Evolutionary conservation across 2,888 invertebrate genomes (phyloP), one percentile per base, ranked within the genome.

Genomic region (Eupithecia insigniata): DNA sequence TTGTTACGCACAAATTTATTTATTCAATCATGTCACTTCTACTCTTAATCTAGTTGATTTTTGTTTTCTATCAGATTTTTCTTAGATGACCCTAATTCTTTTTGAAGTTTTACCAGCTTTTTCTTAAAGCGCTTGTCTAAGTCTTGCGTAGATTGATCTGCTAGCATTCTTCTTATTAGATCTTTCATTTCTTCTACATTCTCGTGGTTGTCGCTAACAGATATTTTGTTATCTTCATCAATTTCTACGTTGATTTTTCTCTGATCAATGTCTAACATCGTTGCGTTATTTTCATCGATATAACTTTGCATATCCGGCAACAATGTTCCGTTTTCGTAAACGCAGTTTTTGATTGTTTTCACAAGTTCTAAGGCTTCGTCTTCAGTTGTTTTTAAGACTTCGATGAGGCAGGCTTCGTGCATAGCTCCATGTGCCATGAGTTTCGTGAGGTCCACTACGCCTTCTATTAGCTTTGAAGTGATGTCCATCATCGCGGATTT

Each of bases 341-440:
- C 87, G 71, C 93, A 93, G 7, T 75, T 75, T 79, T 78, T 87
- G 0, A 92, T 82, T 7, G 85, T 82, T 55, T 83, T 80, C 0
- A 92, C 76, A 0, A 93, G 67, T 51, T 76, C 66, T 8, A 89
- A 83, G 0, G 92, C 92, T 79, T 93, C 91, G 6, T 93, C 91
- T 86, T 93, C 92, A 1, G 91, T 87, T 1, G 87, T 85, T 76
- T 85, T 90, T 28, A 93, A 86, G 0, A 93, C 93, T 86, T 94
- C 93, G 12, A 94, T 92, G 1, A 94, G 91, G 62, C 93, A 94
- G 0, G 93, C 93, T 81, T 94, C 93, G n/a, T 93, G 93, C 93
- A 93, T 93, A 0, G 93, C 93, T 3, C 93, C 93, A 36, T 93
- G 93, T 0, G 93, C 93, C 90, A 94, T 91, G 8, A 91, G 80